phyloP scores from a whole-genome alignment of 2,113 vertebrate genomes.

The Penelope pileata region DNA sequence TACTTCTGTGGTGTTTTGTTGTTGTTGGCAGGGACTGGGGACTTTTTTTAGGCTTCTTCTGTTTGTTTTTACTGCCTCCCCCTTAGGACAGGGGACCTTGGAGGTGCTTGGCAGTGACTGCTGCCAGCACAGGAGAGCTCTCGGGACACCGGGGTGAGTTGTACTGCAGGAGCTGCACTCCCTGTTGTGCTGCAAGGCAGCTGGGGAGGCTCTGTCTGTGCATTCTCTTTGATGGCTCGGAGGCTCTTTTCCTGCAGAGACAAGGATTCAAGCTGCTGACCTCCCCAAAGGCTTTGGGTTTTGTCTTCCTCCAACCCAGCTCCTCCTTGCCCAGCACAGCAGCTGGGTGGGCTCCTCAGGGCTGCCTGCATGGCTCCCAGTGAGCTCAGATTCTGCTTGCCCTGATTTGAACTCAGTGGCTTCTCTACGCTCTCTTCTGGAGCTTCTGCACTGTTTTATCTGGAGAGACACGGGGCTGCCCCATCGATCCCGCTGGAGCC shows the following conservation, averaged over 20 bases:
- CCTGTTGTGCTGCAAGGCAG: not conserved
- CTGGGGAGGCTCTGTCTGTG: not conserved
- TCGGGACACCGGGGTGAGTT: not conserved
- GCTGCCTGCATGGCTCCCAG: not conserved
- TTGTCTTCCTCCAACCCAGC: not conserved
- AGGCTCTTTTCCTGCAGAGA: not conserved
- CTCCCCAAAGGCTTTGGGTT: not conserved
- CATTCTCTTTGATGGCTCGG: fast-evolving
- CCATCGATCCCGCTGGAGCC: not conserved
- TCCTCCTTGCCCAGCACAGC: not conserved
- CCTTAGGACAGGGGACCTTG: not conserved
- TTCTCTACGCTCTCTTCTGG: not conserved
- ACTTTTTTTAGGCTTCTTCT: fast-evolving
- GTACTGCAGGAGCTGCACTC: not conserved
- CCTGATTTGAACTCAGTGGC: not conserved
- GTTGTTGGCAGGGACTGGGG: fast-evolving
- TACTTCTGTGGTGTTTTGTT: not conserved
- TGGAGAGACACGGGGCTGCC: not conserved
- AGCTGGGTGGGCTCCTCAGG: not conserved
- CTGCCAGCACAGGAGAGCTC: not conserved
- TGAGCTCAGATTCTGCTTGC: not conserved
- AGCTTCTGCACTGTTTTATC: not conserved
- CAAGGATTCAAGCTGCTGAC: not conserved
- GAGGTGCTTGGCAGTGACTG: not conserved
- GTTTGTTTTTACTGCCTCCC: not conserved